Base-by-base conservation (phyloP, 2,797 vertebrate species). In the Huso huso region DNA sequence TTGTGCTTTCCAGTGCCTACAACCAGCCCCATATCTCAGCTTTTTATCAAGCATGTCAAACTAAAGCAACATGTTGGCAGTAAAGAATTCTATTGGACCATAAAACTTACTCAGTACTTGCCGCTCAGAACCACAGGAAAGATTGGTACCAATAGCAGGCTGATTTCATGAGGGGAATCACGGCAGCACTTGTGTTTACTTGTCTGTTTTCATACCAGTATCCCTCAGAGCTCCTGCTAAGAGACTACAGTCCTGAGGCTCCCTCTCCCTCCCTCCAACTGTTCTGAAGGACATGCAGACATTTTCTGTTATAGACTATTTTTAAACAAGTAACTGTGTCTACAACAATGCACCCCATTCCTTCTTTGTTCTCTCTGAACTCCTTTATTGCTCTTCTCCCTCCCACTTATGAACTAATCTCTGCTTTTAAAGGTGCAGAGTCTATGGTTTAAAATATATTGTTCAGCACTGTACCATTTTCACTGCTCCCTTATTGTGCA, bases 131-230 rank as follows among this genome's bases (percentile, higher is more conserved):
- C 23, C 23, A 37, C 23, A 77, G 70, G 1, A 66, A 69, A 66
- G 71, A 76, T 75, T 71, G 74, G 75, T 72, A 74, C 77, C 74
- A 23, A 72, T 71, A 72, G 59, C 8, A 53, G 4, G 48, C 51
- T 10, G 11, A 6, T n/a, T 68, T 61, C 50, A 13, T 53, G 66
- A 48, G 69, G 74, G 58, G 67, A 68, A 70, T 76, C 77, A 74
- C 50, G 12, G 49, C 75, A 78, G 68, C 75, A 73, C 83, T 79
- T 77, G 78, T 66, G 15, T 60, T 62, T 74, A 83, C 71, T 79
- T 77, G 77, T 78, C 81, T 83, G 76, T 75, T 77, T 74, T 82
- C 79, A 80, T 76, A 76, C 78, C 82, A 77, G 72, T n/a, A 67
- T 7, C 9, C 69, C 66, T 62, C 80, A 61, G 6, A 63, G 64